Conservation (phyloP, 2,113 vertebrate genomes). For the Caranx melampygus region DNA sequence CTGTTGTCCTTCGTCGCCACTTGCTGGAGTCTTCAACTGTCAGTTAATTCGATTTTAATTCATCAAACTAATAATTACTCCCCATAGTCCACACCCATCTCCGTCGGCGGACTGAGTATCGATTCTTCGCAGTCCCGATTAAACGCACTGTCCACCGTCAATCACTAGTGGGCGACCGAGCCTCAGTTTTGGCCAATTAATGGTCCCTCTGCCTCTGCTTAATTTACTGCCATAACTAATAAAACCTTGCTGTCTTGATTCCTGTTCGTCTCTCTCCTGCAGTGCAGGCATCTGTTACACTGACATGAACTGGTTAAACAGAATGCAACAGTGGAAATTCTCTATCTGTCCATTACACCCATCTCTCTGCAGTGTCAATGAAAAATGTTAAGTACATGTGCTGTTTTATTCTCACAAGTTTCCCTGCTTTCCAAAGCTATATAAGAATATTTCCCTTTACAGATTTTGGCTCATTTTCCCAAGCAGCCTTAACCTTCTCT, state of each 20-base stretch:
- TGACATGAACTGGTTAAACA: not conserved
- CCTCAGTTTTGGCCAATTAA: not conserved
- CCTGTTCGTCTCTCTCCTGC: not conserved
- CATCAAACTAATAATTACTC: not conserved
- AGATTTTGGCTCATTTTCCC: too few species aligned
- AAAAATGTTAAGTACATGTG: too few species aligned
- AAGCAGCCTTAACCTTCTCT: too few species aligned
- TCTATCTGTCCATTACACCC: too few species aligned
- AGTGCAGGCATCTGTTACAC: not conserved
- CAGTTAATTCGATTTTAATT: conserved; percentile 25
- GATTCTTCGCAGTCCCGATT: conserved; percentile 19
- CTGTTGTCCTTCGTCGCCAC: conserved; percentile 66
- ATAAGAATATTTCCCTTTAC: not conserved
- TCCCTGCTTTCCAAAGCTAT: not conserved
- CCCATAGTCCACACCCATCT: not conserved
- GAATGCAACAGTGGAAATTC: not conserved
- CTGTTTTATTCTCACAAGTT: not conserved
- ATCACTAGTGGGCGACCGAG: conserved; percentile 41
- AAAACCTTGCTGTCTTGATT: not conserved
- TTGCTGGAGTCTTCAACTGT: conserved; percentile 20
- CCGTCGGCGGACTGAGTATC: not conserved
- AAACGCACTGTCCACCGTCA: not conserved
- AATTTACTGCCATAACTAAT: not conserved
- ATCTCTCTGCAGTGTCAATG: too few species aligned
- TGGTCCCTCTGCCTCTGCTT: not conserved